Conservation (phyloP, 1,140 invertebrate genomes). For the Idris sp. region DNA sequence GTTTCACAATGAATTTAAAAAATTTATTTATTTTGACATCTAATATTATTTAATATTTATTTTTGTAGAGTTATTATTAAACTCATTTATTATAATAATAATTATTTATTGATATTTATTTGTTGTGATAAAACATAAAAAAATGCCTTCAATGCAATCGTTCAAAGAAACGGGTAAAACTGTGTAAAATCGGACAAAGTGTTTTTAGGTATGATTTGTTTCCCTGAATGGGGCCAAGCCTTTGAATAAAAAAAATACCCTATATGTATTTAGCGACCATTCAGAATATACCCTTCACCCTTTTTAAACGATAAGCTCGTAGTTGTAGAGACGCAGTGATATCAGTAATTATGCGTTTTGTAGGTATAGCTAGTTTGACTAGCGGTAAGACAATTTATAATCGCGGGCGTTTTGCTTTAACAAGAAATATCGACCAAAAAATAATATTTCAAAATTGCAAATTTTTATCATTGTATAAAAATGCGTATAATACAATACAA, state of each 20-base stretch:
- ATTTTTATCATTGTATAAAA: constrained; percentile 16
- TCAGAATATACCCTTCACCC: constrained; percentile 44
- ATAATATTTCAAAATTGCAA: constrained; percentile 7
- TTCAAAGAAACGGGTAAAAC: constrained; percentile 41
- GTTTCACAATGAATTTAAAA: constrained; percentile 33
- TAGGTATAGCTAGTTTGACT: constrained; percentile 60
- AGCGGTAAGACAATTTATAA: constrained; percentile 58
- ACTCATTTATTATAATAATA: constrained; percentile 1
- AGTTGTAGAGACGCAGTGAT: constrained; percentile 61
- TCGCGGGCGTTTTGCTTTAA: constrained; percentile 45
- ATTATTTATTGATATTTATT: constrained; percentile 27
- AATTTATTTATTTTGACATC: too few species aligned
- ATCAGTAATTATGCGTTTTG: constrained; percentile 62
- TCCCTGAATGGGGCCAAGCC: constrained; percentile 23
- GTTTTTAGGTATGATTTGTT: constrained; percentile 52
- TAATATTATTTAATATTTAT: constrained; percentile 34
- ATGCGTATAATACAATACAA: constrained; percentile 19
- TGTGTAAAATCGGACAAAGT: constrained; percentile 53
- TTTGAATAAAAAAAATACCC: constrained; percentile 49
- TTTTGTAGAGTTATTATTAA: constrained; percentile 29
- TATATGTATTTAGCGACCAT: constrained; percentile 57
- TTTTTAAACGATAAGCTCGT: constrained; percentile 53
- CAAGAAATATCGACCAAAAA: constrained; percentile 52
- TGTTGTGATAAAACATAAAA: constrained; percentile 30
- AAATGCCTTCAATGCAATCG: constrained; percentile 40